phyloP scores from a whole-genome alignment of 2,113 vertebrate species.

The Narcine bancroftii region DNA sequence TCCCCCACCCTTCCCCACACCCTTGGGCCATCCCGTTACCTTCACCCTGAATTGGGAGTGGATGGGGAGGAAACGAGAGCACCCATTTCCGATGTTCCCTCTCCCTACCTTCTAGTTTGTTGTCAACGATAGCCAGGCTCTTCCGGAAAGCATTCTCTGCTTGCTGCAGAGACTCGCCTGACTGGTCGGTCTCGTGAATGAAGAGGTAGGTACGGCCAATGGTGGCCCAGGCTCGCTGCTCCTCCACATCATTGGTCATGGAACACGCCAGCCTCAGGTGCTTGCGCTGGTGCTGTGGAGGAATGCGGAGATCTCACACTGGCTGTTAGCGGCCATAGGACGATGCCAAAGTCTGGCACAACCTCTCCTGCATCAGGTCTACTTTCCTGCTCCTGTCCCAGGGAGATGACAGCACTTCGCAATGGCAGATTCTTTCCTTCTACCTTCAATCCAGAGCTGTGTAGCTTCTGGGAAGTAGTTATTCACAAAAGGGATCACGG shows the following conservation, averaged over 20 bases:
- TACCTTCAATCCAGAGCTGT: too few relatives aligned
- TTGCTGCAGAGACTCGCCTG: conserved; percentile 53
- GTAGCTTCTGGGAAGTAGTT: too few relatives aligned
- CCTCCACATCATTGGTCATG: conserved; percentile 60
- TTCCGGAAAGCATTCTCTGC: conserved; percentile 69
- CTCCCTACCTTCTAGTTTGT: conserved; percentile 59
- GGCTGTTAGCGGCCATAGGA: too few relatives aligned
- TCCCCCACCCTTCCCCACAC: too few relatives aligned
- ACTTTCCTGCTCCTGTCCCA: too few relatives aligned
- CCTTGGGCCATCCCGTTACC: too few relatives aligned
- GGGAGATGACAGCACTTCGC: too few relatives aligned
- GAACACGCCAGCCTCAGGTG: conserved; percentile 72
- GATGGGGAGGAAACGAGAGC: neutral
- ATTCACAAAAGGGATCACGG: too few relatives aligned
- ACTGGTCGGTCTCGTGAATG: conserved; percentile 65
- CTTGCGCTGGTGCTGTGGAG: conserved; percentile 64
- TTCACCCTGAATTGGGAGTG: too few relatives aligned
- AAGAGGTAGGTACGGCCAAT: conserved; percentile 83
- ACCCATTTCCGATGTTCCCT: neutral
- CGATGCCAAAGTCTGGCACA: too few relatives aligned
- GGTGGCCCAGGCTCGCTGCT: conserved; percentile 83
- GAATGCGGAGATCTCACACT: neutral
- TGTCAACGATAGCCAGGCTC: conserved; percentile 71
- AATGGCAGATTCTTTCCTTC: too few relatives aligned
- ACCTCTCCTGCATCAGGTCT: too few relatives aligned